Evolutionary conservation across 2,113 vertebrate genomes (phyloP), one percentile per base, ranked within the genome.

Genomic region (Saccopteryx leptura): DNA sequence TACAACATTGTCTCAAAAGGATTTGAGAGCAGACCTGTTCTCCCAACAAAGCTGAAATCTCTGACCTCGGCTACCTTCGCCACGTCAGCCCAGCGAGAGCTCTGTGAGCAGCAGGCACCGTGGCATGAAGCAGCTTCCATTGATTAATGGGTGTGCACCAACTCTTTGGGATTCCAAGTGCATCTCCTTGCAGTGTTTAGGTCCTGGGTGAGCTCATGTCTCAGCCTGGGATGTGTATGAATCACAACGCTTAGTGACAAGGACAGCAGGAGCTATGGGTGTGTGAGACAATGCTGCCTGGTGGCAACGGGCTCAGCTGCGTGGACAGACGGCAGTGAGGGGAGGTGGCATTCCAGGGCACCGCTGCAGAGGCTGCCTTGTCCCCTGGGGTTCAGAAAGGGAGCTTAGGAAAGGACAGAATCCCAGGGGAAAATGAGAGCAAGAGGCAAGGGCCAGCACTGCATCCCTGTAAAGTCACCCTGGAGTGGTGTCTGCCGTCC

Each of bases 101-200:
- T 8, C 19, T 60, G 48, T 14, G 61, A 31, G 1, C 33, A 5
- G 7, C 0, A 31, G 39, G 39, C 39, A 39, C 39, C 0, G 8
- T 0, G 0, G 1, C 1, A 9, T 1, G 15, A 21, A 8, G 26
- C 4, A 1, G 9, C 28, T 14, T 5, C 39, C 0, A 0, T 1
- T 24, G 31, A 1, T 1, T 21, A 9, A 5, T 0, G 1, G 28
- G 7, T 7, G 9, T 1, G 24, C 2, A 1, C 28, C 63, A 28
- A 7, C n/a, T 78, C 26, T 26, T 21, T 66, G 48, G 56, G 48
- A 14, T 72, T 48, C 82, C 31, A 23, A 7, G 33, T 1, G n/a
- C 60, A 2, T 26, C 14, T 65, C 68, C 56, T 39, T 21, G 7
- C 21, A 18, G 7, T 6, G 15, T 19, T 9, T 10, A 24, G 46